A percentile compares a stretch with the other conserved stretches of the same genome.
These are phyloP conservation scores for Centrocercus urophasianus DNA, from an alignment of 2,113 vertebrate species.

Conservation along the genomic window DNA sequence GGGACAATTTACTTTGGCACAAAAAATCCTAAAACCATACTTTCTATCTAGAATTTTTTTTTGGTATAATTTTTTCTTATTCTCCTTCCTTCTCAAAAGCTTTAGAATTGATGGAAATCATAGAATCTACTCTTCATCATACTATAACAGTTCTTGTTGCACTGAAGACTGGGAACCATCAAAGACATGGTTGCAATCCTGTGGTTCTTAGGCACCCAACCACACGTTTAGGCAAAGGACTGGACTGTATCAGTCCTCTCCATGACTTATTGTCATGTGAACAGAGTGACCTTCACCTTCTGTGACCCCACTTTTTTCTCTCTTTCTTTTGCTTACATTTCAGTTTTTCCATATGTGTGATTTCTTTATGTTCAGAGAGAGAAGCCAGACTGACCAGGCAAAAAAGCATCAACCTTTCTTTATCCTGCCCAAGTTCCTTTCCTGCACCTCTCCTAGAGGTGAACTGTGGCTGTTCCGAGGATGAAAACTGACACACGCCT, in stretches of 20 bases:
- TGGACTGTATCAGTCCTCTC: background rate
- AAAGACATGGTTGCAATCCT: background rate
- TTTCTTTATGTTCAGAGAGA: background rate
- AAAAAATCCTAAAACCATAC: background rate
- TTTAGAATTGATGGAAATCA: background rate
- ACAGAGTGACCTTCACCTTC: background rate
- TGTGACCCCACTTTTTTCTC: fast-evolving
- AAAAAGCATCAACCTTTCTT: background rate
- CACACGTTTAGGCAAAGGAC: background rate
- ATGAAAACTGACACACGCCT: background rate
- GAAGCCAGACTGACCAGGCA: background rate
- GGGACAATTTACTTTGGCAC: background rate
- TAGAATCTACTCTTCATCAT: background rate
- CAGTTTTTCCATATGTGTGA: background rate
- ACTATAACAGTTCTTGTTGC: background rate
- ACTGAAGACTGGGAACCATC: background rate
- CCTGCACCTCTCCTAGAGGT: background rate
- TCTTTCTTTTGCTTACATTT: background rate
- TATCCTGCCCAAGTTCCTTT: background rate
- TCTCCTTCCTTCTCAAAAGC: background rate
- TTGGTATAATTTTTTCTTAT: background rate
- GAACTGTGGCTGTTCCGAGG: background rate
- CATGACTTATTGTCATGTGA: background rate
- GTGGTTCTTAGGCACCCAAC: background rate
- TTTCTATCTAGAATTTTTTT: background rate